Base-by-base conservation (phyloP, 1,140 invertebrate species). In the Hestina assimilis region DNA sequence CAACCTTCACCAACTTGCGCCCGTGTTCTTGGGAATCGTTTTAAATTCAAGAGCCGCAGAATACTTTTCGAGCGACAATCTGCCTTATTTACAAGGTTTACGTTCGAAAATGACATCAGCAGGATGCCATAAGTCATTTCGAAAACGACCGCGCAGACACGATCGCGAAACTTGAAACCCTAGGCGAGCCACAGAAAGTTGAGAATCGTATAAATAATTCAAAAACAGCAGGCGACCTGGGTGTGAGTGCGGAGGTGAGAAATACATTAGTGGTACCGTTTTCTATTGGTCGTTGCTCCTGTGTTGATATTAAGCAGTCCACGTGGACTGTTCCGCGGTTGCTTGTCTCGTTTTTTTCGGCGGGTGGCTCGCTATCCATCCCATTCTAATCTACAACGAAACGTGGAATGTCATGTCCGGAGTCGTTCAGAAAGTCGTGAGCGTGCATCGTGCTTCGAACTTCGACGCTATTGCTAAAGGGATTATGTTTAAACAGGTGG, bases 361-460 rank as follows among this genome's bases (percentile, higher is more conserved):
- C 66, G 73, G 68, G 67, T 71, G 63, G 67, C 69, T 81, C 82
- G 72, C 79, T 83, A 76, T 81, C 78, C 80, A 72, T 88, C 85
- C 67, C 85, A 74, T 83, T 88, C 85, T 88, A 86, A 86, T 86
- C 80, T 88, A 84, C 85, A 86, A 82, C 83, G 85, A 83, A 88
- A 88, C 83, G 82, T 85, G 85, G 85, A 88, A 88, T 88, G 85
- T 85, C 85, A 84, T 88, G 85, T 88, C 81, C 83, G 80, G 81
- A 87, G 85, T 88, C 84, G 85, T 88, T 88, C 85, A 83, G 81
- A 86, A 85, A 88, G 85, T 88, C 85, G 85, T 88, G 85, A 88
- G 85, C 85, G 85, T 88, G 85, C 85, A 88, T 88, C 83, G 85
- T 86, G 84, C 81, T 86, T 83, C 74, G 72, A 83, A 79, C 75